These are phyloP conservation scores for Cephus rjabovi DNA, from an alignment of 2,888 invertebrate species.

Conservation along the genomic window DNA sequence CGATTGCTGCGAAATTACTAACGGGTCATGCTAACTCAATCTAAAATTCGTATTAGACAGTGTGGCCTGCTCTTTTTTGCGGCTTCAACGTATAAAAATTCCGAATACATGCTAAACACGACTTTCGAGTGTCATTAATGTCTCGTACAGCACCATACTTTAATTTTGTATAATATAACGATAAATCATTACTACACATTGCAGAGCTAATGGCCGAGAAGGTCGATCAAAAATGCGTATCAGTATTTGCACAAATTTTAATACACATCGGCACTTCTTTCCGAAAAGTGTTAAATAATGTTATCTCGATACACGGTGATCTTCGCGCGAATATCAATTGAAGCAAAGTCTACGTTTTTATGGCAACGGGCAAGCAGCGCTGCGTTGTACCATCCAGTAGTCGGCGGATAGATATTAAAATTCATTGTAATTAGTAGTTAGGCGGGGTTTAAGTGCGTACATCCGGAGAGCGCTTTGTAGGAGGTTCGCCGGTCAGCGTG, in stretches of 20 bases:
- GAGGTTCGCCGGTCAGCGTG: slow-evolving; percentile 35
- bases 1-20: not conserved
- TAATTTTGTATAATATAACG: not conserved
- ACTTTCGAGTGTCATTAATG: not conserved
- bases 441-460: slow-evolving; percentile 53
- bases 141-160: not conserved
- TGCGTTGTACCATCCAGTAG: not conserved
- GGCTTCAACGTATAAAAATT: not conserved
- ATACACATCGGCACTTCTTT: not conserved
- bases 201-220: not conserved
- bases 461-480: slow-evolving; percentile 54
- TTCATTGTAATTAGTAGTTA: slow-evolving; percentile 42
- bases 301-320: not conserved
- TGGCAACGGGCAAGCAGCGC: not conserved
- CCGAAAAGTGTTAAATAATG: not conserved
- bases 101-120: not conserved
- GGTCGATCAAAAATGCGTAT: not conserved
- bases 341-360: not conserved
- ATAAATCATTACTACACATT: not conserved
- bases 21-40: not conserved
- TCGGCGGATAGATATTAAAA: slow-evolving; percentile 27
- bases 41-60: not conserved
- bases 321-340: too few species aligned
- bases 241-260: not conserved
- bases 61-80: not conserved